phyloP scores from a whole-genome alignment of 2,797 vertebrate species.

The Platalea minor region DNA sequence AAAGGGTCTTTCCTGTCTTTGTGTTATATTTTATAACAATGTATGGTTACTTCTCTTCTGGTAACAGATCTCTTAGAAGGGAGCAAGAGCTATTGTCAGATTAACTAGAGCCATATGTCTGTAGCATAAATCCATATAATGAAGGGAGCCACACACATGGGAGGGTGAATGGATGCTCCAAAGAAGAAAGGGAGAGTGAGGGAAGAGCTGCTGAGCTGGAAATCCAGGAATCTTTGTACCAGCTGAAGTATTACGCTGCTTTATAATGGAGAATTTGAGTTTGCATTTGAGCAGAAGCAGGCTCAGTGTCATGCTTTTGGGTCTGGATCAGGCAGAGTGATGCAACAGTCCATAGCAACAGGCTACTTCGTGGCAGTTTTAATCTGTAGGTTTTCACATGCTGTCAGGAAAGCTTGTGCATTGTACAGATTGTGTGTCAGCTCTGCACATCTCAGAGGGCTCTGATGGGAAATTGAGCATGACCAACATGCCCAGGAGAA shows the following conservation, averaged over 20 bases:
- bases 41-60: neutral
- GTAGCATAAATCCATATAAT: slow-evolving; percentile 42
- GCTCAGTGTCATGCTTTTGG: neutral
- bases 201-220: neutral
- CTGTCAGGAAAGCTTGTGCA: neutral
- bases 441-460: neutral
- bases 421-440: neutral
- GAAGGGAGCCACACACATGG: neutral
- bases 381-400: slow-evolving; percentile 4
- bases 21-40: slow-evolving; percentile 36
- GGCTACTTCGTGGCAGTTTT: neutral
- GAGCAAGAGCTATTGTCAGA: slow-evolving; percentile 39
- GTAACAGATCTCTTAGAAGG: slow-evolving; percentile 2
- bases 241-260: neutral
- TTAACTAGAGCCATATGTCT: slow-evolving; percentile 41
- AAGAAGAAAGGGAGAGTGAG: neutral
- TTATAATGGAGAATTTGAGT: neutral
- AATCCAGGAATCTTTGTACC: neutral
- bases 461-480: slow-evolving; percentile 19
- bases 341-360: neutral
- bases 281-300: neutral
- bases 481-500: neutral
- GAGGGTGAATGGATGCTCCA: neutral
- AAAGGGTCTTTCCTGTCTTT: neutral
- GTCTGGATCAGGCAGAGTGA: neutral